These are phyloP conservation scores for Ivindomyrus marchei DNA, from an alignment of 2,113 vertebrate genomes.

Conservation along the genomic window DNA sequence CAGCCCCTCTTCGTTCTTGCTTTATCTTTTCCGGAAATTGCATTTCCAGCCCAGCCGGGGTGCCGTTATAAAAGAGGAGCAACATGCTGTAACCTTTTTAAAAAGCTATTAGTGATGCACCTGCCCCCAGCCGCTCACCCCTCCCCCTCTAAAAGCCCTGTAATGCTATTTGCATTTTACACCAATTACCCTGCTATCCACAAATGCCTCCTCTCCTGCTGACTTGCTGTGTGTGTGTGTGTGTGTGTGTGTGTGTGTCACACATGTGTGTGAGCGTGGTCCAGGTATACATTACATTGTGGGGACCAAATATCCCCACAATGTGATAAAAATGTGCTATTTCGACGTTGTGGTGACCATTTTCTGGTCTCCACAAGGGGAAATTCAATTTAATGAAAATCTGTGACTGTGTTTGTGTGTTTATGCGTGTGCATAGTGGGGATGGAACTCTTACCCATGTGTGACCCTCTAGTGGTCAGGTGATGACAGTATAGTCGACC, in stretches of 20 bases:
- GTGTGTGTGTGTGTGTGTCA: not conserved
- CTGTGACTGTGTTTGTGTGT: not conserved
- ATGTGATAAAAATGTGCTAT: too few species aligned
- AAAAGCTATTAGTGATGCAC: conserved; percentile 67
- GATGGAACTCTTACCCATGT: not conserved
- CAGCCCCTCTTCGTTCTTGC: conserved; percentile 47
- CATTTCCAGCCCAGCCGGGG: conserved; percentile 62
- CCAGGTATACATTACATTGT: too few species aligned
- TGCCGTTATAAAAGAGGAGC: conserved; percentile 63
- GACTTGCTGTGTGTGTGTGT: not conserved
- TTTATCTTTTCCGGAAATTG: conserved; percentile 65
- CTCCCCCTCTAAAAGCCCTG: conserved; percentile 11
- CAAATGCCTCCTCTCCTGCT: not conserved
- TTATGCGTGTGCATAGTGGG: not conserved
- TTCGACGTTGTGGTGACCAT: too few species aligned
- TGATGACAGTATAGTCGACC: not conserved
- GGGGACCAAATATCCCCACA: too few species aligned
- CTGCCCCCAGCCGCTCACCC: conserved; percentile 38
- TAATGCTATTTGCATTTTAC: conserved; percentile 21
- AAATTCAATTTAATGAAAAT: too few species aligned
- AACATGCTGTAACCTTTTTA: conserved; percentile 66
- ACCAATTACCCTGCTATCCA: conserved; percentile 1
- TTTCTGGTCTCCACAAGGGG: too few species aligned
- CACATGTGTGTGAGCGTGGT: too few species aligned
- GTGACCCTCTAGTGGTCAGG: not conserved